phyloP scores from a whole-genome alignment of 2,888 invertebrate genomes.

The Crepidodera aurea region DNA sequence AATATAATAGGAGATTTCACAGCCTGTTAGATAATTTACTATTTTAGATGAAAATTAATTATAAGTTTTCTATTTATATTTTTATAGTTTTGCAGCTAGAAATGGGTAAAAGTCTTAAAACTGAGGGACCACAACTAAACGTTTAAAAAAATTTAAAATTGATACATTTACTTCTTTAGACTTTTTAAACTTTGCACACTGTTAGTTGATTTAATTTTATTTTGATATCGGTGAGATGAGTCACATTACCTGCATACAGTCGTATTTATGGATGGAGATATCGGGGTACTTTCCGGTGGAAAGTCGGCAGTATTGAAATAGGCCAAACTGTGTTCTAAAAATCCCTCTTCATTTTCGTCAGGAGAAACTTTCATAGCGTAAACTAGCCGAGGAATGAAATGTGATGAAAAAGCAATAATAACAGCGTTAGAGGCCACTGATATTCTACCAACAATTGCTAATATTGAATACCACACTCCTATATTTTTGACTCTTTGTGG shows the following conservation, averaged over 20 bases:
- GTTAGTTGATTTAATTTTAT: too few species aligned
- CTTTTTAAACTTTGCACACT: too few species aligned
- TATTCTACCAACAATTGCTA: conserved; percentile 77
- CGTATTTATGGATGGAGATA: conserved; percentile 50
- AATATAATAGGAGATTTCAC: too few species aligned
- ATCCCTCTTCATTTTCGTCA: conserved; percentile 67
- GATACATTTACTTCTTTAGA: too few species aligned
- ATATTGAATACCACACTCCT: conserved; percentile 80
- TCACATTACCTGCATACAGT: conserved; percentile 69
- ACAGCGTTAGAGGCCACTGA: conserved; percentile 82
- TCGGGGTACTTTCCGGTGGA: conserved; percentile 57
- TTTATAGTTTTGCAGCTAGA: too few species aligned
- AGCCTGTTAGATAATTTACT: too few species aligned
- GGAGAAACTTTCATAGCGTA: conserved; percentile 64
- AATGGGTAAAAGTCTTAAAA: too few species aligned
- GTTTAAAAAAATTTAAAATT: too few species aligned
- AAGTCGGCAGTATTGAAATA: conserved; percentile 73
- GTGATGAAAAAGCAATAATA: conserved; percentile 82
- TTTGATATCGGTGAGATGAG: too few species aligned
- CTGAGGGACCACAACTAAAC: too few species aligned
- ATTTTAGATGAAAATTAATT: too few species aligned
- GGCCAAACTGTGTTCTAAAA: conserved; percentile 74
- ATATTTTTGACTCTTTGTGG: conserved; percentile 78
- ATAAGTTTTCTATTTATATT: too few species aligned
- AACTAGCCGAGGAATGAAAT: conserved; percentile 80